Percentiles rank a stretch among this genome's conserved stretches.
Conservation (phyloP, 2,888 invertebrate species). For the Cancer borealis region DNA sequence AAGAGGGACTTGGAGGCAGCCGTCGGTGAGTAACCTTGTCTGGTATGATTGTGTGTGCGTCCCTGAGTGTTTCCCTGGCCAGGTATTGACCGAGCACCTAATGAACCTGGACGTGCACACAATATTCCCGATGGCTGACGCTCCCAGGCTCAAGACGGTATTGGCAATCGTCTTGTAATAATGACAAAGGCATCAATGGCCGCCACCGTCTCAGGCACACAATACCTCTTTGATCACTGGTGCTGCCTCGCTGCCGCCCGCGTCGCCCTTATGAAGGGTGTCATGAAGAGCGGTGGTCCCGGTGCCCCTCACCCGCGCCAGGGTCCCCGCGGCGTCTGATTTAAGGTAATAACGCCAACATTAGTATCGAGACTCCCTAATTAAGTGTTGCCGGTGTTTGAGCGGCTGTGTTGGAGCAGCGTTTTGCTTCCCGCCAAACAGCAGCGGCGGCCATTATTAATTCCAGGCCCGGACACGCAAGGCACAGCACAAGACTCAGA, state of each 20-base stretch:
- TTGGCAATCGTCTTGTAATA: constrained; percentile 34
- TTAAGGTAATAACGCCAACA: background rate
- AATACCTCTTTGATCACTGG: background rate
- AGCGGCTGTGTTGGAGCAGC: background rate
- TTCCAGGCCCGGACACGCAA: background rate
- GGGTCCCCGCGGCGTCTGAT: background rate
- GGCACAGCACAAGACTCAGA: too few species aligned
- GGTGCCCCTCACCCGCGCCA: background rate
- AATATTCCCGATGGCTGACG: constrained; percentile 18
- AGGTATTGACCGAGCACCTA: constrained; percentile 14
- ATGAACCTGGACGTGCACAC: background rate
- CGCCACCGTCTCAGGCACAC: background rate
- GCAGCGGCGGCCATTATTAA: background rate
- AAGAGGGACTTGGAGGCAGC: background rate
- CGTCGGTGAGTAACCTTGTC: background rate
- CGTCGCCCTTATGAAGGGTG: background rate
- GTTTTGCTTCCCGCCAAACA: background rate
- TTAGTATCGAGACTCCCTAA: background rate
- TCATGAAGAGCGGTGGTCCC: background rate
- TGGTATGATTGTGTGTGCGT: background rate
- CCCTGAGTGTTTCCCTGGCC: background rate
- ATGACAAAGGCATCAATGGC: constrained; percentile 29
- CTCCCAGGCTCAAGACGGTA: constrained; percentile 6
- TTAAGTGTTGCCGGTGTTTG: background rate
- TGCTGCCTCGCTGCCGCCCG: background rate